Percentiles rank a stretch among this genome's conserved stretches.
Evolutionary conservation across 2,113 vertebrate genomes (phyloP).

Genomic region (Dascyllus trimaculatus): DNA sequence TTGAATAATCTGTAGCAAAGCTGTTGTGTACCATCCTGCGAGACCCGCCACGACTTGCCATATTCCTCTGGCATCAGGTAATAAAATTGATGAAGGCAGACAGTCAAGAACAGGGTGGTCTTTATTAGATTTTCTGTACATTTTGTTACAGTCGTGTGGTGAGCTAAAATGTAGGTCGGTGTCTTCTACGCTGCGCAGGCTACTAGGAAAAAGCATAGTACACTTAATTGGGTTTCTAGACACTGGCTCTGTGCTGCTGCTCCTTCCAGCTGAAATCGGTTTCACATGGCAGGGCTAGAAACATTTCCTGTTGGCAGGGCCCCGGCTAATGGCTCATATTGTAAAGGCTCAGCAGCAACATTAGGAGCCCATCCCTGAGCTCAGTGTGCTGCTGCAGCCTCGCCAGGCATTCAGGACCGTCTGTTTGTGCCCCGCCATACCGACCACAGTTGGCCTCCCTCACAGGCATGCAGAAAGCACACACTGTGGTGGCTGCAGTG

Average conservation of each 20-base stretch:
- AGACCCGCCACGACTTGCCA: conserved; percentile 1
- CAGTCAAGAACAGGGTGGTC: conserved; percentile 24
- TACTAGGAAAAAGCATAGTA: conserved; percentile 63
- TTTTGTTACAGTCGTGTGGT: conserved; percentile 54
- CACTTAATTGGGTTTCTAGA: conserved; percentile 83
- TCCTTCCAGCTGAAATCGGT: conserved; percentile 78
- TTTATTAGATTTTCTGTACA: conserved; percentile 59
- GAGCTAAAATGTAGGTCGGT: conserved; percentile 75
- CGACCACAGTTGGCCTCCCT: conserved; percentile 42
- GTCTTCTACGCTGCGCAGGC: conserved; percentile 43
- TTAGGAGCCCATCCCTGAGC: conserved; percentile 54
- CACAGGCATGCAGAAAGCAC: conserved; percentile 20
- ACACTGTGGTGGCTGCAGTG: conserved; percentile 12
- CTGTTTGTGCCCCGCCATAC: conserved; percentile 32
- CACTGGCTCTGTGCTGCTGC: conserved; percentile 61
- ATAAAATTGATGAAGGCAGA: conserved; percentile 34
- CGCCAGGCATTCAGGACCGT: conserved; percentile 43
- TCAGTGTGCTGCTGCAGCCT: conserved; percentile 51
- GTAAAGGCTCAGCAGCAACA: conserved; percentile 68
- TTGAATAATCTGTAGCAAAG: conserved; percentile 22
- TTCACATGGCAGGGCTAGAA: conserved; percentile 80
- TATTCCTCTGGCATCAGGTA: conserved; percentile 30
- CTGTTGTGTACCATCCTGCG: neutral
- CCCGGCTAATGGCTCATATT: conserved; percentile 66
- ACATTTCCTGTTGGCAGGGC: conserved; percentile 80